Conservation (phyloP, 1,140 invertebrate genomes). For the Procambarus clarkii region DNA sequence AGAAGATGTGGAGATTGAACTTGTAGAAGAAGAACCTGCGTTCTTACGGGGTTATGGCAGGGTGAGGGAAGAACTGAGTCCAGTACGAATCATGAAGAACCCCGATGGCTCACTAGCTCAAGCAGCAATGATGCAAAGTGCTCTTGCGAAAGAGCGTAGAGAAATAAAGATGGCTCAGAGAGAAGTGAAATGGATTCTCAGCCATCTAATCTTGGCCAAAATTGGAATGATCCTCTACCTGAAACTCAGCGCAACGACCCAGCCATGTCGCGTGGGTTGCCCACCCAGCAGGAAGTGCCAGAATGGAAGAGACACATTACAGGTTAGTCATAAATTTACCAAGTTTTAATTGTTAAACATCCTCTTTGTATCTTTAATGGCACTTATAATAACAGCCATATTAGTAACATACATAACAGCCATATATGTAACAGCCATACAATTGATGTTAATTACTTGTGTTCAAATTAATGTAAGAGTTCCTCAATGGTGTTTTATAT, state of each 20-base stretch:
- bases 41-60: slow-evolving; percentile 92
- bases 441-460: too few relatives aligned
- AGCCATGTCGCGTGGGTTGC: slow-evolving; percentile 47
- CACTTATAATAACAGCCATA: not conserved
- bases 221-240: slow-evolving; percentile 97
- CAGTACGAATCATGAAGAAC: slow-evolving; percentile 98
- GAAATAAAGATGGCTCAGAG: slow-evolving; percentile 94
- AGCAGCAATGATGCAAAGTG: slow-evolving; percentile 99
- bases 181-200: slow-evolving; percentile 92
- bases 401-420: too few relatives aligned
- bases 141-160: slow-evolving; percentile 95
- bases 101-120: slow-evolving; percentile 98
- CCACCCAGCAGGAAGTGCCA: slow-evolving; percentile 84
- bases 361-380: not conserved
- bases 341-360: not conserved
- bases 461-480: too few relatives aligned
- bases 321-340: slow-evolving; percentile 35
- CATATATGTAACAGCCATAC: too few relatives aligned
- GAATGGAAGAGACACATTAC: slow-evolving; percentile 99
- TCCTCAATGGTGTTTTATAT: too few relatives aligned
- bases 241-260: slow-evolving; percentile 77
- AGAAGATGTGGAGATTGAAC: slow-evolving; percentile 99
- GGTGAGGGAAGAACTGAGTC: slow-evolving; percentile 93
- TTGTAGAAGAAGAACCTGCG: slow-evolving; percentile 98
- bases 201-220: slow-evolving; percentile 77